Evolutionary conservation across 37 sponge, comb jelly and placozoan genomes (phyloP).

Genomic region (Halisarca cf. caerulea): DNA sequence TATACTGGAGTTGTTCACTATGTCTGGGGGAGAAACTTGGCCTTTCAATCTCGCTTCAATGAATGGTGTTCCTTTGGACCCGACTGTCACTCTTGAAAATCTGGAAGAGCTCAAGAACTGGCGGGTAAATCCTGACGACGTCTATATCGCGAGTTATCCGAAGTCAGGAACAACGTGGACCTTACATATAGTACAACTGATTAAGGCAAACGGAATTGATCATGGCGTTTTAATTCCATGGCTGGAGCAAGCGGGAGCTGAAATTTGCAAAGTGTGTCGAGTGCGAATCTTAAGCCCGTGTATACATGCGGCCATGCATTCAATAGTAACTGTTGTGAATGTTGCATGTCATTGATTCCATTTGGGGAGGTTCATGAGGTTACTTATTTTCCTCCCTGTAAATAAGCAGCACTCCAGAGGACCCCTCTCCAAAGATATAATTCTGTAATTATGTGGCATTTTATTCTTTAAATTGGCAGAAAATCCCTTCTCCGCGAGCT

Average conservation of each 20-base stretch:
- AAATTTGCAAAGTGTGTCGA: not conserved
- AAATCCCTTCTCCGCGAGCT: conserved; percentile 16
- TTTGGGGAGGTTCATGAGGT: too few relatives aligned
- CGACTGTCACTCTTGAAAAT: not conserved
- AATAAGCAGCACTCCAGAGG: too few relatives aligned
- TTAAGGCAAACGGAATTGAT: not conserved
- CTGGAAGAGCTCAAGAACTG: not conserved
- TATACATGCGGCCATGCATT: too few relatives aligned
- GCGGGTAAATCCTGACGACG: not conserved
- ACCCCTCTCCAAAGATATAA: too few relatives aligned
- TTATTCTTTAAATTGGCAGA: too few relatives aligned
- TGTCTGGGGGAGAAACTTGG: too few relatives aligned
- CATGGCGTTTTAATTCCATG: not conserved
- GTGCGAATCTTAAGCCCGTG: too few relatives aligned
- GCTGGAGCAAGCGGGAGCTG: not conserved
- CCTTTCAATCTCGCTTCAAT: not conserved
- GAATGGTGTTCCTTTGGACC: not conserved
- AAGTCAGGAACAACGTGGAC: not conserved
- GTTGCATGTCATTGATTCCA: too few relatives aligned
- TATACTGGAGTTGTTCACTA: too few relatives aligned
- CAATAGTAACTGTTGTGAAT: too few relatives aligned
- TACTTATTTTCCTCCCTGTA: too few relatives aligned
- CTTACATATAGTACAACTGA: not conserved
- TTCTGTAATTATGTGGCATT: too few relatives aligned
- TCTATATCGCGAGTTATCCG: not conserved